Evolutionary conservation across 2,797 vertebrate species (phyloP).

Genomic region (Lemur catta): DNA sequence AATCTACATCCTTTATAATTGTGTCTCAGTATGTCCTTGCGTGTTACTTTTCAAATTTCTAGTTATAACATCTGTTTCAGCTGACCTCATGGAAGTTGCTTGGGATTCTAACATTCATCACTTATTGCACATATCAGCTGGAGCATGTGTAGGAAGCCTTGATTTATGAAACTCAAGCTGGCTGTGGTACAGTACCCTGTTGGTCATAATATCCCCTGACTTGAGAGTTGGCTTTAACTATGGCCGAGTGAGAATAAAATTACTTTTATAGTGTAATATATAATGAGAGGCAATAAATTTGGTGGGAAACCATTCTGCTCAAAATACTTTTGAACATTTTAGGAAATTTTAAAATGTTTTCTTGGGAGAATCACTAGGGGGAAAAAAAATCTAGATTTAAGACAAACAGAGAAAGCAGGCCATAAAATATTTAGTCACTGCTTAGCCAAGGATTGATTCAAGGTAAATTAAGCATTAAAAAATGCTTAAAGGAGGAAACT

Average conservation of each 20-base stretch:
- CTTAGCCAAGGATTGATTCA: conserved; percentile 3
- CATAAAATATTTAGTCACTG: conserved; percentile 36
- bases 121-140: neutral
- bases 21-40: neutral
- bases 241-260: neutral
- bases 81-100: neutral
- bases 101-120: neutral
- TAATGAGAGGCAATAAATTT: neutral
- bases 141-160: neutral
- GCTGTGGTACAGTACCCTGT: neutral
- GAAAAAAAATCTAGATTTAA: neutral
- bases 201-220: neutral
- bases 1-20: neutral
- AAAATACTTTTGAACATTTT: neutral
- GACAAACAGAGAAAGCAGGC: neutral
- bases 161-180: neutral
- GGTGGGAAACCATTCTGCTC: neutral
- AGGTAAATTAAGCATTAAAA: conserved; percentile 34
- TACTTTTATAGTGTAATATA: neutral
- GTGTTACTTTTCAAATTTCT: neutral
- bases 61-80: neutral
- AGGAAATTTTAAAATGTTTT: neutral
- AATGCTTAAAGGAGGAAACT: neutral
- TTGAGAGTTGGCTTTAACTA: neutral
- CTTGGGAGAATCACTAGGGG: neutral